Percentiles rank a stretch among this genome's conserved stretches.
Evolutionary conservation across 1,140 invertebrate species (phyloP).

Genomic region (Bombus consobrinus): DNA sequence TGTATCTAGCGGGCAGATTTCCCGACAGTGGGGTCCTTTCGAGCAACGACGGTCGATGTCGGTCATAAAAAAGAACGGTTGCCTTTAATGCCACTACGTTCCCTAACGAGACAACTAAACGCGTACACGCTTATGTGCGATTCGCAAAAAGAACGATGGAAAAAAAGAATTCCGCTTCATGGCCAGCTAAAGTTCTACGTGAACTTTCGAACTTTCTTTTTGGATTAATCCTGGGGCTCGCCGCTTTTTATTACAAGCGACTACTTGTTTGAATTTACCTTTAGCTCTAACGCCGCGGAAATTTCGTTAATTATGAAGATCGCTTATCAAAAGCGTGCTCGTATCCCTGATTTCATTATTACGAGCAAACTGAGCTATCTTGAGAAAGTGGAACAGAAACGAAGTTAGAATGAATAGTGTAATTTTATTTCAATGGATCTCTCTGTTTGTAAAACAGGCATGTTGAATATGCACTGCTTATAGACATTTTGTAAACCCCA

Average conservation of each 20-base stretch:
- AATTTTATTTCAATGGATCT: background rate
- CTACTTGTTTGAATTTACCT: constrained; percentile 23
- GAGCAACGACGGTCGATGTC: background rate
- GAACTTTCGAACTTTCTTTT: constrained; percentile 3
- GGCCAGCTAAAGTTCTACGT: background rate
- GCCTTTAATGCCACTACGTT: background rate
- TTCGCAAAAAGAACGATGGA: background rate
- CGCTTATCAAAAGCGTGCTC: background rate
- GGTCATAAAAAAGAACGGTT: background rate
- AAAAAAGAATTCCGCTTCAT: background rate
- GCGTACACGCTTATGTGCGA: background rate
- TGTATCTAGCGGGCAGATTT: background rate
- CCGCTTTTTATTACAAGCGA: constrained; percentile 7
- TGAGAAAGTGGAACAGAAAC: background rate
- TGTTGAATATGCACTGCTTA: too few species aligned
- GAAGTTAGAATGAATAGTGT: background rate
- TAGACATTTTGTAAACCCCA: background rate
- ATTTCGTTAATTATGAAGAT: constrained; percentile 40
- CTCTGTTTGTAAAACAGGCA: too few species aligned
- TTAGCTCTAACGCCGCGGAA: constrained; percentile 2
- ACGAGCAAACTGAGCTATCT: background rate
- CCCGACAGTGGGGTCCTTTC: background rate
- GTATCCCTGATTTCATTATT: constrained; percentile 9
- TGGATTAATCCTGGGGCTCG: background rate
- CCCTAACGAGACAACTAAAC: background rate